Conservation (phyloP, 1,140 invertebrate genomes). For the Drosophila sulfurigaster region DNA sequence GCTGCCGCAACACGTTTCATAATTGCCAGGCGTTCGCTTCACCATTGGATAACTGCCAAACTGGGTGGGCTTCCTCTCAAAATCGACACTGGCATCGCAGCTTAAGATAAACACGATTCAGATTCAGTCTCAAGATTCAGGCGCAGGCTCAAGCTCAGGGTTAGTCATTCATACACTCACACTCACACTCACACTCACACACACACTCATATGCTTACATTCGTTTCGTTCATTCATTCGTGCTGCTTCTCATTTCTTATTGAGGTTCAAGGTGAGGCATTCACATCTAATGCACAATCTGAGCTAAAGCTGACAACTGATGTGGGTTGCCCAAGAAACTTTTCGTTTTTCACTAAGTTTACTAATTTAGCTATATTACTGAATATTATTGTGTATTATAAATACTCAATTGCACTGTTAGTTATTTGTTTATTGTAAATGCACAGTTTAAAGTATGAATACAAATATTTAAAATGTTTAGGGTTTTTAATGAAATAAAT, state of each 20-base stretch:
- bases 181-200: background rate
- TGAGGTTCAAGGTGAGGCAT: constrained; percentile 71
- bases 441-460: too few species aligned
- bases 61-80: constrained; percentile 52
- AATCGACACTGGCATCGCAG: constrained; percentile 32
- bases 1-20: constrained; percentile 58
- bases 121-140: too few species aligned
- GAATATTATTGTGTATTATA: background rate
- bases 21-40: constrained; percentile 36
- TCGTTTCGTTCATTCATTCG: constrained; percentile 16
- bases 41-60: constrained; percentile 60
- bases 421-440: too few species aligned
- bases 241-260: constrained; percentile 14
- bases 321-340: constrained; percentile 34
- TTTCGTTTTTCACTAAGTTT: background rate
- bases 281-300: constrained; percentile 50
- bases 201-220: background rate
- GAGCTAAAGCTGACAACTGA: background rate
- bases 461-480: too few species aligned
- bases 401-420: too few species aligned
- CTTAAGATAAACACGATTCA: constrained; percentile 49
- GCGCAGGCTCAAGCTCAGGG: constrained; percentile 42
- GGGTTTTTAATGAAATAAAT: too few species aligned
- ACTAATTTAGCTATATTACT: background rate
- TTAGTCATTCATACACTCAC: constrained; percentile 45